phyloP scores from a whole-genome alignment of 2,113 vertebrate species.

The Ameiurus melas region DNA sequence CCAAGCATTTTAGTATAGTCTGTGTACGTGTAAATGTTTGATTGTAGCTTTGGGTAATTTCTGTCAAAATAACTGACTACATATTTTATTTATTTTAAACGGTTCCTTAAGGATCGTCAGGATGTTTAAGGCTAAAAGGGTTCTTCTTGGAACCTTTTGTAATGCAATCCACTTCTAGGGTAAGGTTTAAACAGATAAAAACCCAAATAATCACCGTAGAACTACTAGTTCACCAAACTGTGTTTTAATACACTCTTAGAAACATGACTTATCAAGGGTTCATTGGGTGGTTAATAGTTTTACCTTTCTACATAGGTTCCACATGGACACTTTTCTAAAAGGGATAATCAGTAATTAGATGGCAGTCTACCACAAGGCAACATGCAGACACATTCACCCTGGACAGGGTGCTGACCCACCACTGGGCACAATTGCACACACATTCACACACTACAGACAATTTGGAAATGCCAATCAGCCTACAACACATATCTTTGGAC shows the following conservation, averaged over 20 bases:
- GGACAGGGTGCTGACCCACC: too few species aligned
- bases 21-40: too few species aligned
- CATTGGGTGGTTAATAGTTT: neutral
- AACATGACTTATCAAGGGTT: neutral
- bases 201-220: neutral
- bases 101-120: neutral
- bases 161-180: neutral
- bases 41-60: neutral
- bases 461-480: too few species aligned
- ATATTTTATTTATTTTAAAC: neutral
- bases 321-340: neutral
- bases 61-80: neutral
- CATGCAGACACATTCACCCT: neutral
- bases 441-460: too few species aligned
- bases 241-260: neutral
- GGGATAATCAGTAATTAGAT: neutral
- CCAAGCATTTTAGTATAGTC: too few species aligned
- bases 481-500: too few species aligned
- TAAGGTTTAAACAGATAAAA: neutral
- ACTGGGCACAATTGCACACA: too few species aligned
- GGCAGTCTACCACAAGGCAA: neutral
- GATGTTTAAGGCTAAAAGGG: too few species aligned
- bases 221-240: neutral
- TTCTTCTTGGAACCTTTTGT: neutral
- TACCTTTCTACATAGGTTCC: neutral